Evolutionary conservation across 2,888 invertebrate species (phyloP).

Genomic region (Polia nebulosa): DNA sequence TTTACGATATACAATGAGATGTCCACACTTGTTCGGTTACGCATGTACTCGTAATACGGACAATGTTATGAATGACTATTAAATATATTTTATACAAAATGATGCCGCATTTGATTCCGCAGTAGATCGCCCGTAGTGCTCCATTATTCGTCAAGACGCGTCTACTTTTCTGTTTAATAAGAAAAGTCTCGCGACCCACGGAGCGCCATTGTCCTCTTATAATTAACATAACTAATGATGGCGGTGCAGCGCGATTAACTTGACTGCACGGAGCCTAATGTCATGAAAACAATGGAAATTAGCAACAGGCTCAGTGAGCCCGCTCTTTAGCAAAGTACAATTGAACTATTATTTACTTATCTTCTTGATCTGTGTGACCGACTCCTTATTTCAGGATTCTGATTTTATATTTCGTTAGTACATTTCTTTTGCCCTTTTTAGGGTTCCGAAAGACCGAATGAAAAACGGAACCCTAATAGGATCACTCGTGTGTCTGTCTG

Average conservation of each 20-base stretch:
- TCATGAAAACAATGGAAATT: conserved; percentile 4
- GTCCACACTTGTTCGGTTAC: conserved; percentile 39
- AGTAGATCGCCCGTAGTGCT: background rate
- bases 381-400: background rate
- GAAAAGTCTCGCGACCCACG: too few relatives aligned
- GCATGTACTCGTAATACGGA: conserved; percentile 45
- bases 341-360: background rate
- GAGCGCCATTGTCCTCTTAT: conserved; percentile 63
- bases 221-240: conserved; percentile 70
- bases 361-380: background rate
- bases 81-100: conserved; percentile 68
- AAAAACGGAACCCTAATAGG: too few relatives aligned
- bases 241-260: background rate
- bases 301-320: background rate
- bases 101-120: conserved; percentile 14
- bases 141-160: conserved; percentile 1
- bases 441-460: too few relatives aligned
- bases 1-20: conserved; percentile 50
- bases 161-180: conserved; percentile 22
- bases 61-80: conserved; percentile 57
- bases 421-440: too few relatives aligned
- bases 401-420: background rate
- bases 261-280: background rate
- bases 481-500: too few relatives aligned
- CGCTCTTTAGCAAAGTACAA: background rate